Percentiles rank a stretch among this genome's conserved stretches.
phyloP scores from a whole-genome alignment of 2,888 invertebrate genomes.

The Callimorpha dominula region DNA sequence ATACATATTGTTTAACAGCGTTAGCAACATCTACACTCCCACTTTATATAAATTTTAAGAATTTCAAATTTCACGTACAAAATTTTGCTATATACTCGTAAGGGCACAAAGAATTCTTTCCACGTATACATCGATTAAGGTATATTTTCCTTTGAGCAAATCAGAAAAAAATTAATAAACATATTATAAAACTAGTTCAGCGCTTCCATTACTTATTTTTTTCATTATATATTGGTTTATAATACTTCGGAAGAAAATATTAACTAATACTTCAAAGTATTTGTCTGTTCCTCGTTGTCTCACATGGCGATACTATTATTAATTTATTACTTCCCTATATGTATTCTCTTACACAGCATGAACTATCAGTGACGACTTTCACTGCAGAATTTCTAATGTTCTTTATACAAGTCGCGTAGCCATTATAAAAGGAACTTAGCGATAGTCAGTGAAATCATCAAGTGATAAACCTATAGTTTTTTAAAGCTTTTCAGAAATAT shows the following conservation, averaged over 20 bases:
- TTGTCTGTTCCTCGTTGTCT: slow-evolving; percentile 26
- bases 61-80: no score
- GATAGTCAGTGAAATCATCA: slow-evolving; percentile 21
- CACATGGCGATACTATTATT: slow-evolving; percentile 26
- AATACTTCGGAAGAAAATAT: neutral
- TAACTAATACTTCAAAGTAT: slow-evolving; percentile 17
- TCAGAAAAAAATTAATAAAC: no score
- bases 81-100: no score
- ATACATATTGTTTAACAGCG: no score
- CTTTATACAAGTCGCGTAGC: slow-evolving; percentile 43
- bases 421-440: slow-evolving; percentile 39
- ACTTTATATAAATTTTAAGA: no score
- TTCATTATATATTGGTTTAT: no score
- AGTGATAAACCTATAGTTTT: slow-evolving; percentile 31
- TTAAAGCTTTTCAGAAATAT: neutral
- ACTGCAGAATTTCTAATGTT: slow-evolving; percentile 48
- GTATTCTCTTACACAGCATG: slow-evolving; percentile 38
- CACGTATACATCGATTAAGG: no score
- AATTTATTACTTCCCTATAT: slow-evolving; percentile 47
- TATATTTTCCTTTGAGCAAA: no score
- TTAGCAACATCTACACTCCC: no score
- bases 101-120: no score
- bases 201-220: no score
- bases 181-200: no score
- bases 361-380: slow-evolving; percentile 43